Conservation (phyloP, 2,113 vertebrate species). For the Columba janthina region DNA sequence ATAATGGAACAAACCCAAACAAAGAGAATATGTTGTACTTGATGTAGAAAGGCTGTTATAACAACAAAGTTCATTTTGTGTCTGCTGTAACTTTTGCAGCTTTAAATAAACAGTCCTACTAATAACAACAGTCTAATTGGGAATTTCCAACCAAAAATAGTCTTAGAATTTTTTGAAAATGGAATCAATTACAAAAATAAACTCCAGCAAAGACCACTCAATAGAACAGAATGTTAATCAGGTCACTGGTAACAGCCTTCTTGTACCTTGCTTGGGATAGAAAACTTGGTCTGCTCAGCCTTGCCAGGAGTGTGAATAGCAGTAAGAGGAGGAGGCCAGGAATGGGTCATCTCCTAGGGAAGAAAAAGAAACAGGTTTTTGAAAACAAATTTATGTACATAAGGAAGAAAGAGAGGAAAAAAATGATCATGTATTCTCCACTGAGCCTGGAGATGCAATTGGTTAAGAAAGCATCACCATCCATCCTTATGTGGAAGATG, state of each 20-base stretch:
- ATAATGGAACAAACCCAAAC: background rate
- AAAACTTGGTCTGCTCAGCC: conserved; percentile 87
- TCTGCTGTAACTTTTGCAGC: background rate
- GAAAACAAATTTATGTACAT: background rate
- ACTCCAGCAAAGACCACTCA: background rate
- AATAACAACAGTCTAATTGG: background rate
- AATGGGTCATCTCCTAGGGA: conserved; percentile 88
- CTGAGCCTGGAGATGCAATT: background rate
- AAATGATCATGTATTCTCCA: background rate
- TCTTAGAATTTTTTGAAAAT: background rate
- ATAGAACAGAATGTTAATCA: conserved; percentile 19
- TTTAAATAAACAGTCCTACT: conserved; percentile 7
- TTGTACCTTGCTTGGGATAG: conserved; percentile 86
- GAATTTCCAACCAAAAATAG: conserved; percentile 39
- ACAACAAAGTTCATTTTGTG: background rate
- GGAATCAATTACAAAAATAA: conserved; percentile 8
- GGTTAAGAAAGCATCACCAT: background rate
- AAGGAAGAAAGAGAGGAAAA: background rate
- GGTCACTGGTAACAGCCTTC: conserved; percentile 12
- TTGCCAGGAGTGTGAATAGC: conserved; percentile 89
- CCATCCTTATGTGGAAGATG: background rate
- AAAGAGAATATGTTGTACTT: background rate
- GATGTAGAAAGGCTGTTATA: background rate
- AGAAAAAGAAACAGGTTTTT: conserved; percentile 19
- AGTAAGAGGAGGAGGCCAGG: conserved; percentile 89